phyloP scores from a whole-genome alignment of 1,140 invertebrate genomes.

The Lasaia peninsularis region DNA sequence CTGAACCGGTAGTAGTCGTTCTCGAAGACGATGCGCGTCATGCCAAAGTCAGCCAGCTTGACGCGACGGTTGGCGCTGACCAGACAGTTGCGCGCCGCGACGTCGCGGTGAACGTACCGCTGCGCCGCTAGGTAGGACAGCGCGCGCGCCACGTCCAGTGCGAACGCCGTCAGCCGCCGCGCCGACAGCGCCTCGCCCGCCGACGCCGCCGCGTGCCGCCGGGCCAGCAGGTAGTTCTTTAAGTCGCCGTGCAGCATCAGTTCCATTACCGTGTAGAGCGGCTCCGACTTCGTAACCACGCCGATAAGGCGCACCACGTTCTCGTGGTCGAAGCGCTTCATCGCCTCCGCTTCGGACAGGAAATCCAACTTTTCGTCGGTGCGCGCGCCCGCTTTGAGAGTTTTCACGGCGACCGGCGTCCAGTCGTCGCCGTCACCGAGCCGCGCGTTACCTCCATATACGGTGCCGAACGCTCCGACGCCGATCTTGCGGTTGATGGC shows the following conservation, averaged over 20 bases:
- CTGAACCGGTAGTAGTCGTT: conserved; percentile 93
- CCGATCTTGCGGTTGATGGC: conserved; percentile 95
- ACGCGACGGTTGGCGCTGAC: conserved; percentile 89
- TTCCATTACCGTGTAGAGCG: conserved; percentile 94
- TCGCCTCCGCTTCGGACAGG: conserved; percentile 94
- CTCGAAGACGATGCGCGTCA: conserved; percentile 92
- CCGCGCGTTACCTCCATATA: conserved; percentile 73
- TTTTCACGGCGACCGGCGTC: conserved; percentile 94
- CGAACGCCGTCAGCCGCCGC: conserved; percentile 89
- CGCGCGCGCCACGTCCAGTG: conserved; percentile 90
- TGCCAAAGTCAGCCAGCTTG: conserved; percentile 95
- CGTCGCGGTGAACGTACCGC: conserved; percentile 92
- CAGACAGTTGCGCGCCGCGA: conserved; percentile 93
- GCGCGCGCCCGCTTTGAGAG: conserved; percentile 88
- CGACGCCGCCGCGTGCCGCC: conserved; percentile 89
- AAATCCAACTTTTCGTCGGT: conserved; percentile 95
- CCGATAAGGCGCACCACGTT: conserved; percentile 93
- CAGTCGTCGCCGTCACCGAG: conserved; percentile 84
- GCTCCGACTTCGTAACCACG: conserved; percentile 90
- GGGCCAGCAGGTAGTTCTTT: conserved; percentile 90
- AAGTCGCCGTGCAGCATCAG: conserved; percentile 96
- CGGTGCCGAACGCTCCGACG: conserved; percentile 92
- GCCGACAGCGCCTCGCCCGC: conserved; percentile 84
- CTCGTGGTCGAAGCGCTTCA: conserved; percentile 94
- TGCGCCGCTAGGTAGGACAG: conserved; percentile 88